Percentiles rank a stretch among this genome's conserved stretches.
These are phyloP conservation scores for Calameuta pallipes DNA, from an alignment of 2,888 invertebrate species.

Conservation along the genomic window DNA sequence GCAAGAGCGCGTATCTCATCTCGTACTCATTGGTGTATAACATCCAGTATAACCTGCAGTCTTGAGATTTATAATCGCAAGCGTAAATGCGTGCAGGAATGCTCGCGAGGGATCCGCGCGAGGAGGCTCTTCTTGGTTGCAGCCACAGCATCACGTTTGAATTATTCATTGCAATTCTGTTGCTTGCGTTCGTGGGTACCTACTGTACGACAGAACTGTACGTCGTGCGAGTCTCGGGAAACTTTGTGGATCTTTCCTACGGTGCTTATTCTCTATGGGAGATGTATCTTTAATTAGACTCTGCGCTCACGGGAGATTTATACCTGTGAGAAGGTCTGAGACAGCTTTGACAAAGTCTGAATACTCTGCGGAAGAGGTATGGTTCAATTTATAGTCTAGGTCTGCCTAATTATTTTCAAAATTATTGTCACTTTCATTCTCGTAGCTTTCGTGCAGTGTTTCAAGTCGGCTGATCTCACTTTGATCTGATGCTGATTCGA, in stretches of 20 bases:
- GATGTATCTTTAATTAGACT: background rate
- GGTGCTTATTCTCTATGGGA: background rate
- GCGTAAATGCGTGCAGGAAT: conserved; percentile 62
- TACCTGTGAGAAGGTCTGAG: background rate
- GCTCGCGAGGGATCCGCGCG: conserved; percentile 40
- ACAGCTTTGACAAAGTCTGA: background rate
- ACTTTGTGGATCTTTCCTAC: background rate
- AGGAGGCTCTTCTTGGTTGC: conserved; percentile 30
- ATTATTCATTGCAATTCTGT: conserved; percentile 53
- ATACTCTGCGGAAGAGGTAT: background rate
- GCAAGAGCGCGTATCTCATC: conserved; percentile 55
- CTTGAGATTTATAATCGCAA: conserved; percentile 57
- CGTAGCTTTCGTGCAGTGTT: background rate
- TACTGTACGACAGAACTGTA: background rate
- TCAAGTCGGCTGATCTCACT: background rate
- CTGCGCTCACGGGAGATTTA: background rate
- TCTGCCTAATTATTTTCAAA: background rate
- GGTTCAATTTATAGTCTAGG: background rate
- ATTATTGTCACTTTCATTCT: background rate
- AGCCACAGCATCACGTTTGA: conserved; percentile 49
- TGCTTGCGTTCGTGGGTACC: conserved; percentile 15
- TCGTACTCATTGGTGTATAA: conserved; percentile 59
- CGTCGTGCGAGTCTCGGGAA: background rate
- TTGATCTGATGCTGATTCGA: background rate
- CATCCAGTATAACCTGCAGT: conserved; percentile 50